These are phyloP conservation scores for Apodemia mormo DNA, from an alignment of 2,888 invertebrate species.

Conservation along the genomic window DNA sequence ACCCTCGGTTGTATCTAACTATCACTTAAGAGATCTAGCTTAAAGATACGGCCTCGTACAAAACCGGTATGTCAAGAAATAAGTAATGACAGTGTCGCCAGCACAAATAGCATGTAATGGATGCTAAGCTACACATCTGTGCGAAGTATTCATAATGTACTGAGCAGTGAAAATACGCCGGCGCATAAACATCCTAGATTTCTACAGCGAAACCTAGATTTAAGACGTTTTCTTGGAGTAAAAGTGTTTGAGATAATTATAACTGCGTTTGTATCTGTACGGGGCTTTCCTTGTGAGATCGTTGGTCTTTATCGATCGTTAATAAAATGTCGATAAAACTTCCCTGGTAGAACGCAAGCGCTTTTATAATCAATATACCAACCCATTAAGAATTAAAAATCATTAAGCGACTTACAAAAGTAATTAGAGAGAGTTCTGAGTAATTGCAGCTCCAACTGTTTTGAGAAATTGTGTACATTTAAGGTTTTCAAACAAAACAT, in stretches of 20 bases:
- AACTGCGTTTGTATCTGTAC: not conserved
- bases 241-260: conserved; percentile 12
- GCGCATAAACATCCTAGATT: conserved; percentile 21
- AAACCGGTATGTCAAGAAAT: no score
- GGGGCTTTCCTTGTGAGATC: not conserved
- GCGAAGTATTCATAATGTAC: conserved; percentile 1
- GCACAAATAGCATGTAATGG: not conserved
- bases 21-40: no score
- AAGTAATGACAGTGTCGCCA: not conserved
- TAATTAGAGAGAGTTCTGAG: no score
- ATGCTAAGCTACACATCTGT: not conserved
- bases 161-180: conserved; percentile 19
- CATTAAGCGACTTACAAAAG: no score
- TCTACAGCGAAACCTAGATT: conserved; percentile 18
- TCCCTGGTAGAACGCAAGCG: not conserved
- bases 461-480: no score
- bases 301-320: not conserved
- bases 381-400: no score
- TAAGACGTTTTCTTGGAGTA: conserved; percentile 9
- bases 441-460: no score
- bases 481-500: no score
- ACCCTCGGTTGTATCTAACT: no score
- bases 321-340: not conserved
- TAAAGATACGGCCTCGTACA: no score
- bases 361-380: not conserved